A percentile compares a stretch with the other conserved stretches of the same genome.
These are phyloP conservation scores for Kuschelorhynchus macadamiae DNA, from an alignment of 2,888 invertebrate genomes.

Conservation along the genomic window DNA sequence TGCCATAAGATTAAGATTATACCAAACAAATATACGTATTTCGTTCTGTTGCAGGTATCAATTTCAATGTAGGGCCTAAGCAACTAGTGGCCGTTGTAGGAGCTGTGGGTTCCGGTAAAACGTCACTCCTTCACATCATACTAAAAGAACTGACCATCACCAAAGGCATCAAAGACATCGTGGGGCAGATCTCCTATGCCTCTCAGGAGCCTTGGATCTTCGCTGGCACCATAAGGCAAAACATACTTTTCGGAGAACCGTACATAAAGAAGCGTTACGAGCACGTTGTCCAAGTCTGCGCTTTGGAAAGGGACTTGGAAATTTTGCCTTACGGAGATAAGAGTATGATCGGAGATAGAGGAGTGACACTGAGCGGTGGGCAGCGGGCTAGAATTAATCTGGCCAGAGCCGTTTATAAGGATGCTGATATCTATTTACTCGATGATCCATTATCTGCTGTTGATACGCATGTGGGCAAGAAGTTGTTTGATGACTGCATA, in stretches of 20 bases:
- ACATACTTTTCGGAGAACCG: constrained; percentile 83
- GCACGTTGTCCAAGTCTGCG: constrained; percentile 74
- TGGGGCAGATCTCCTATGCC: constrained; percentile 79
- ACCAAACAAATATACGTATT: no score
- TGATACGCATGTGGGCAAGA: constrained; percentile 82
- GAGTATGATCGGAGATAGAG: constrained; percentile 84
- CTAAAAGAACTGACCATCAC: constrained; percentile 79
- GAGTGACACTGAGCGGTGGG: constrained; percentile 81
- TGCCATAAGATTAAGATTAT: no score
- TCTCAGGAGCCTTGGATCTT: constrained; percentile 88
- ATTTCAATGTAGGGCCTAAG: constrained; percentile 54
- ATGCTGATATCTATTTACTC: constrained; percentile 82
- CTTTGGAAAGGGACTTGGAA: constrained; percentile 78
- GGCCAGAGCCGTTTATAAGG: constrained; percentile 82
- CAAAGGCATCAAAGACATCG: constrained; percentile 74
- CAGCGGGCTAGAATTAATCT: constrained; percentile 85
- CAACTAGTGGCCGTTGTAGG: constrained; percentile 73
- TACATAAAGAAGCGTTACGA: constrained; percentile 71
- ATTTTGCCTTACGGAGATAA: constrained; percentile 80
- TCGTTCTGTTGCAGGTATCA: no score
- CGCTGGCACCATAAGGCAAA: constrained; percentile 80
- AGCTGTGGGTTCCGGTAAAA: constrained; percentile 80
- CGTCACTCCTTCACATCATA: constrained; percentile 77
- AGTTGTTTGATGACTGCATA: constrained; percentile 83
- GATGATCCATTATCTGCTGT: constrained; percentile 88